Conservation (phyloP, 2,888 invertebrate species). For the Hydropsyche betteni region DNA sequence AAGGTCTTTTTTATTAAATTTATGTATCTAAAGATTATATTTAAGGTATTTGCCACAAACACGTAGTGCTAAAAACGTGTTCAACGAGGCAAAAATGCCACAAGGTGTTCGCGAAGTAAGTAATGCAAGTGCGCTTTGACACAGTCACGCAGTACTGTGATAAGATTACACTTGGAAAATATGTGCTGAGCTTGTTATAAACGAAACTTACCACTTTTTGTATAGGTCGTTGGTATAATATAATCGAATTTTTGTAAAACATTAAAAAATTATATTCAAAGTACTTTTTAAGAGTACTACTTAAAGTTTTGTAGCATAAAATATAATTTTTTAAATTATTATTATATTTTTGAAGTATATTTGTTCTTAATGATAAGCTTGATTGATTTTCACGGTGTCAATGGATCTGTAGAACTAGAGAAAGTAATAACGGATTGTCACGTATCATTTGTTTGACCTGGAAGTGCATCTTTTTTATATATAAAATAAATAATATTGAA, state of each 20-base stretch:
- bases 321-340: too few species aligned
- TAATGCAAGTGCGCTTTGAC: conserved; percentile 20
- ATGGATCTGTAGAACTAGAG: neutral
- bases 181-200: conserved; percentile 24
- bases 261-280: too few species aligned
- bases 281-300: too few species aligned
- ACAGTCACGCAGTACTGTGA: conserved; percentile 8
- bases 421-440: neutral
- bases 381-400: neutral
- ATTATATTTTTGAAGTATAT: too few species aligned
- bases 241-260: too few species aligned
- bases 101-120: conserved; percentile 5
- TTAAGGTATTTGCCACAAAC: too few species aligned
- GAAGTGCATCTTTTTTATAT: neutral
- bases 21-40: too few species aligned
- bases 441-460: neutral
- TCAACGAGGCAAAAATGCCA: conserved; percentile 17
- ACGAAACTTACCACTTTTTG: neutral
- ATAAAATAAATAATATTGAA: too few species aligned
- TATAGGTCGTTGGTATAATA: neutral
- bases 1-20: too few species aligned
- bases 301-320: too few species aligned
- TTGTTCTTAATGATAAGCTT: neutral
- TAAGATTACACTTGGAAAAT: conserved; percentile 24
- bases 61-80: conserved; percentile 11